phyloP scores from a whole-genome alignment of 92 coral and sea anemone species.

The Epizoanthus rinbou region DNA sequence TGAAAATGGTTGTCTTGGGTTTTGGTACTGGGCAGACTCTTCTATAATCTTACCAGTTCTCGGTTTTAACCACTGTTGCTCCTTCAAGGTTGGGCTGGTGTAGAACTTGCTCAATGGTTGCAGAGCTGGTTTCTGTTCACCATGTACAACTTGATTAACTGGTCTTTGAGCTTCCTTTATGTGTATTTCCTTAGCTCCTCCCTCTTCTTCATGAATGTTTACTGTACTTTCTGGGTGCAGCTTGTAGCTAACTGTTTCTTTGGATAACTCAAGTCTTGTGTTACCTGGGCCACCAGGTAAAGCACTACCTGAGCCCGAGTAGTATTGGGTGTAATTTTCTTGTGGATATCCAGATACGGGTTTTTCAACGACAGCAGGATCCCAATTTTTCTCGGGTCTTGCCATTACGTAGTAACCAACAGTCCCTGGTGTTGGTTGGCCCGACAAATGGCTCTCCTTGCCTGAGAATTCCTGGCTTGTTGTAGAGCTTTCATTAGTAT shows the following conservation, averaged over 20 bases:
- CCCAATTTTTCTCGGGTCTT: not conserved
- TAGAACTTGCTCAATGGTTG: not conserved
- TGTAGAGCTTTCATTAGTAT: not conserved
- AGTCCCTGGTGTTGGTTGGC: not conserved
- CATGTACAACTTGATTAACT: not conserved
- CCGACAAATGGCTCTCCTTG: not conserved
- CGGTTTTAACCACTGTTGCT: conserved; percentile 11
- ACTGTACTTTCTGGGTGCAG: not conserved
- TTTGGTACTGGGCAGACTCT: not conserved
- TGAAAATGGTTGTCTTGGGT: not conserved
- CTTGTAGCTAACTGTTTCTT: not conserved
- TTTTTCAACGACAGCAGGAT: not conserved
- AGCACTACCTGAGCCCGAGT: not conserved
- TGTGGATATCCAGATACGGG: not conserved
- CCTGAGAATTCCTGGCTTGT: not conserved
- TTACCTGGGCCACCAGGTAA: not conserved
- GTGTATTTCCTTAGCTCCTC: conserved; percentile 5
- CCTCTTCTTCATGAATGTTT: not conserved
- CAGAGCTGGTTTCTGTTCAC: not conserved
- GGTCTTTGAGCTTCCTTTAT: not conserved
- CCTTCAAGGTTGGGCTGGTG: not conserved
- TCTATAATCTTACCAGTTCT: not conserved
- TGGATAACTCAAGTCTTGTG: not conserved
- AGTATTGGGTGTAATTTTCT: not conserved
- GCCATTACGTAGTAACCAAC: not conserved